Conservation (phyloP, 2,888 invertebrate species). For the Tyria jacobaeae region DNA sequence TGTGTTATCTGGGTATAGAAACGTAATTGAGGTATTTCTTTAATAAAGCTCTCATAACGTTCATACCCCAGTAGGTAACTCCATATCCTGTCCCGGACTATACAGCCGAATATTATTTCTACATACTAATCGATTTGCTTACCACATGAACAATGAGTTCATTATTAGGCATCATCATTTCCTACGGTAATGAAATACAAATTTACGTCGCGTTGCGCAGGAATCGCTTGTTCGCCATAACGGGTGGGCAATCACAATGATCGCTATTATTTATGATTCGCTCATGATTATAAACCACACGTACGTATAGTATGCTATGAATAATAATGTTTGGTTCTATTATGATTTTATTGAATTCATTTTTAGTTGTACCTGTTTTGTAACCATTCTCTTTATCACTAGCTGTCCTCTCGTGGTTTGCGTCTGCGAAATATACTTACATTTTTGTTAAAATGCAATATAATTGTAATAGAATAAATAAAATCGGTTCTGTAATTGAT, state of each 20-base stretch:
- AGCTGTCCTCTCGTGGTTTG: too few relatives aligned
- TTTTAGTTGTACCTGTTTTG: slow-evolving; percentile 22
- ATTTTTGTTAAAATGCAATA: too few relatives aligned
- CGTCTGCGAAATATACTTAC: too few relatives aligned
- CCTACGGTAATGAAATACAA: slow-evolving; percentile 43
- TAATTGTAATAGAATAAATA: too few relatives aligned
- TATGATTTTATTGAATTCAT: slow-evolving; percentile 8
- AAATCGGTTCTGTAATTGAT: too few relatives aligned
- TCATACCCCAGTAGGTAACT: background rate
- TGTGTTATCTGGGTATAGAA: background rate
- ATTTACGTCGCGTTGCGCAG: slow-evolving; percentile 52
- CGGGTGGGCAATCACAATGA: slow-evolving; percentile 47
- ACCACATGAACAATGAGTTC: slow-evolving; percentile 30
- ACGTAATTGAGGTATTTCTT: background rate
- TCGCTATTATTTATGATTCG: slow-evolving; percentile 51
- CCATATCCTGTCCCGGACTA: slow-evolving; percentile 2
- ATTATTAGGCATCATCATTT: slow-evolving; percentile 35
- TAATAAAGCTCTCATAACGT: background rate
- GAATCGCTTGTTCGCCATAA: slow-evolving; percentile 48
- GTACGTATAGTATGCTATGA: slow-evolving; percentile 49
- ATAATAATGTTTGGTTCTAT: slow-evolving; percentile 39
- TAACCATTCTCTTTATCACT: background rate
- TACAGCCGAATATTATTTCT: slow-evolving; percentile 2
- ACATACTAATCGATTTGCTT: slow-evolving; percentile 2
- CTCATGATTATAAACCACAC: slow-evolving; percentile 44